Conservation (phyloP, 2,797 vertebrate genomes). For the Tolypeutes matacus region DNA sequence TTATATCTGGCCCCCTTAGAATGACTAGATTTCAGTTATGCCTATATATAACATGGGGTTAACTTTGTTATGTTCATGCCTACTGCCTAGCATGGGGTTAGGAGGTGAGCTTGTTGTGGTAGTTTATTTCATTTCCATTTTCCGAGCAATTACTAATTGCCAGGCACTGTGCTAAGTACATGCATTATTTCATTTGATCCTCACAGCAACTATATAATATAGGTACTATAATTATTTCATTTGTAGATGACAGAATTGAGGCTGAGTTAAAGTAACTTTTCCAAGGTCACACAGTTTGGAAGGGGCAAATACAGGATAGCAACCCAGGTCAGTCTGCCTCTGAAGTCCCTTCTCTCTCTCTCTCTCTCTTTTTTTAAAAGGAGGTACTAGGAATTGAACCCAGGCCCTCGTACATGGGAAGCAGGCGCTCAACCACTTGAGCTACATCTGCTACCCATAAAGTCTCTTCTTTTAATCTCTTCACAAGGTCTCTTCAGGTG, state of each 20-base stretch:
- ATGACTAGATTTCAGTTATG: background rate
- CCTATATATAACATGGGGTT: background rate
- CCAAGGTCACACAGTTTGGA: background rate
- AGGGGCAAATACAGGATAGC: background rate
- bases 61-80: background rate
- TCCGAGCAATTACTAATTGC: background rate
- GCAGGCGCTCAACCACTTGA: too few species aligned
- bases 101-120: background rate
- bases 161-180: background rate
- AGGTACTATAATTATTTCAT: background rate
- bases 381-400: too few species aligned
- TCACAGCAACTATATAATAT: background rate
- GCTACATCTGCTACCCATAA: background rate
- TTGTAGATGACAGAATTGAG: background rate
- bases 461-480: background rate
- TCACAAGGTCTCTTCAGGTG: background rate
- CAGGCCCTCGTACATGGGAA: too few species aligned
- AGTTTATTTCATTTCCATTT: constrained; percentile 16
- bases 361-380: too few species aligned
- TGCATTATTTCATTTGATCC: background rate
- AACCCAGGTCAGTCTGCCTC: background rate
- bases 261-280: constrained; percentile 14
- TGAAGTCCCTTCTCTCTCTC: background rate
- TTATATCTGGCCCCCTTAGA: background rate
- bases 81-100: background rate